phyloP scores from a whole-genome alignment of 1,140 invertebrate genomes.

The Macrotrachela quadricornifera region DNA sequence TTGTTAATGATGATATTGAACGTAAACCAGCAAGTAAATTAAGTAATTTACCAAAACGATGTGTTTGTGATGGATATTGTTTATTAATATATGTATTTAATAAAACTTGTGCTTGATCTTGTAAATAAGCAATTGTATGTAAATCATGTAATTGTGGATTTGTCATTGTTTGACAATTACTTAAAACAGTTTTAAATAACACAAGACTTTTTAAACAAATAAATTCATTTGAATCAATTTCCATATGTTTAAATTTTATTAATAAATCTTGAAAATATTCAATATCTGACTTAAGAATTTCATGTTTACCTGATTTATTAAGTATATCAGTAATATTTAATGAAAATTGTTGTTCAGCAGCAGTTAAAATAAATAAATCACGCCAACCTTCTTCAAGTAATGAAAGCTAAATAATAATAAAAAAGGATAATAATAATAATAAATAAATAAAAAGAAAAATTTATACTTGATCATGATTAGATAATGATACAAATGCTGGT shows the following conservation, averaged over 20 bases:
- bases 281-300: slow-evolving; percentile 40
- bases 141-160: slow-evolving; percentile 39
- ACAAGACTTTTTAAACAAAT: slow-evolving; percentile 61
- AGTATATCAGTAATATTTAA: slow-evolving; percentile 46
- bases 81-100: slow-evolving; percentile 49
- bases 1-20: slow-evolving; percentile 44
- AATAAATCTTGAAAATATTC: slow-evolving; percentile 53
- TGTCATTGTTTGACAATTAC: not conserved
- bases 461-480: slow-evolving; percentile 48
- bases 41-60: slow-evolving; percentile 56
- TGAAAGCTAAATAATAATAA: slow-evolving; percentile 32
- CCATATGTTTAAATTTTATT: slow-evolving; percentile 47
- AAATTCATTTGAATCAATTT: slow-evolving; percentile 61
- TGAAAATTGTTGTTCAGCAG: slow-evolving; percentile 58
- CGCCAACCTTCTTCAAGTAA: slow-evolving; percentile 72
- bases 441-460: not conserved
- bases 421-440: not conserved
- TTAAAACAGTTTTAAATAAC: slow-evolving; percentile 52
- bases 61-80: slow-evolving; percentile 46
- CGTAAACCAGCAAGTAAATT: slow-evolving; percentile 51
- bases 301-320: slow-evolving; percentile 25
- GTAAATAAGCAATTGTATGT: slow-evolving; percentile 44
- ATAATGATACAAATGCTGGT: slow-evolving; percentile 47
- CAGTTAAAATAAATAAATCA: slow-evolving; percentile 69
- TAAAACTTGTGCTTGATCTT: slow-evolving; percentile 58